Conservation (phyloP, 2,888 invertebrate genomes). For the Coelogynopora nodosa region DNA sequence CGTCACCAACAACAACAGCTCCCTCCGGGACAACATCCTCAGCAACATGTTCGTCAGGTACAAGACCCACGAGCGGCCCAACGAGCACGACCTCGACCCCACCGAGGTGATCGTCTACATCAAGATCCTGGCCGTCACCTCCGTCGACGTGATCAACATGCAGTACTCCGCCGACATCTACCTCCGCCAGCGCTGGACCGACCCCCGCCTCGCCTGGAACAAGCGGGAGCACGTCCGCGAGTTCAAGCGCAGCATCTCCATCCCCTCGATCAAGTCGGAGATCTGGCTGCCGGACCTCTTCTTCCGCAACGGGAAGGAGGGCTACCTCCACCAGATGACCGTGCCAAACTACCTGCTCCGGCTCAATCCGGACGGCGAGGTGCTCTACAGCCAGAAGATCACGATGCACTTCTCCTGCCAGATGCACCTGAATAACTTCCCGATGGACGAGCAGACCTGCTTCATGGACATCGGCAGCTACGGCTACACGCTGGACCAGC, state of each 20-base stretch:
- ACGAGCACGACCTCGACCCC: constrained; percentile 16
- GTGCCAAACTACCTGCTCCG: constrained; percentile 45
- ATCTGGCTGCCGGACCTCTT: constrained; percentile 46
- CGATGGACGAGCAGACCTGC: constrained; percentile 46
- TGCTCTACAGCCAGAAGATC: constrained; percentile 46
- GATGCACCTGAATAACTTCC: constrained; percentile 46
- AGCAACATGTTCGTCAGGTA: constrained; percentile 2
- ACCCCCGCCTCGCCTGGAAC: constrained; percentile 41
- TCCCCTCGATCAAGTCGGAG: constrained; percentile 34
- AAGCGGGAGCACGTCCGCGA: constrained; percentile 25
- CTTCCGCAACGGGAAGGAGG: constrained; percentile 46
- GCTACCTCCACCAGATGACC: constrained; percentile 46
- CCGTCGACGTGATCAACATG: constrained; percentile 47
- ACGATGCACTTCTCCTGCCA: constrained; percentile 47
- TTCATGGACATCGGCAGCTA: constrained; percentile 46
- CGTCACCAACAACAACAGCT: neutral
- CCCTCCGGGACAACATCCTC: neutral
- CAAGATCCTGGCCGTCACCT: constrained; percentile 46
- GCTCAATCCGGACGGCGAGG: constrained; percentile 40
- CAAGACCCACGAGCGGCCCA: constrained; percentile 44
- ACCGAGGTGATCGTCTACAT: constrained; percentile 44
- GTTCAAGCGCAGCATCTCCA: constrained; percentile 35
- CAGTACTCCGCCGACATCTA: constrained; percentile 47
- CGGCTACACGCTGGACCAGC: constrained; percentile 44
- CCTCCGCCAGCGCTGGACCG: constrained; percentile 43